These are phyloP conservation scores for Columbina picui DNA, from an alignment of 2,113 vertebrate genomes.

Conservation along the genomic window DNA sequence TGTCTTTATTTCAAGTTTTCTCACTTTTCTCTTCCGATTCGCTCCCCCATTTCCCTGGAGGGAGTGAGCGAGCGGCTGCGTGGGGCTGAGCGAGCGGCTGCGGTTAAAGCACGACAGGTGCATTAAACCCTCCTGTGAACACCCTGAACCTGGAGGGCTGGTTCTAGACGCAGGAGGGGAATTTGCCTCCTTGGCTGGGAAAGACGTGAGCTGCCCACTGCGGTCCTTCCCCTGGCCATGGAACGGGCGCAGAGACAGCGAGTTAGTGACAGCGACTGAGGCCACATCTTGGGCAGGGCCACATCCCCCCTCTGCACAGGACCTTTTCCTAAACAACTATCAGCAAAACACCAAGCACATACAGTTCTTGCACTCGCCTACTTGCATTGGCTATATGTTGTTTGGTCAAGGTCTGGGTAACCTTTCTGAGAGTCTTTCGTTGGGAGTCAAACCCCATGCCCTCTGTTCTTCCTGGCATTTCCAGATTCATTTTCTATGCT, in stretches of 20 bases:
- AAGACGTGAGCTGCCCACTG: neutral
- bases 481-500: neutral
- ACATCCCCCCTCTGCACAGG: neutral
- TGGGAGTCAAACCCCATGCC: neutral
- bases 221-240: neutral
- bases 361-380: neutral
- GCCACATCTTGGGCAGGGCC: neutral
- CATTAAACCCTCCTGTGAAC: neutral
- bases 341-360: fast-evolving
- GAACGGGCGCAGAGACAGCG: fast-evolving
- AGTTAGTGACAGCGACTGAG: fast-evolving
- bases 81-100: no score
- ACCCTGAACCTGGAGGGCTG: neutral
- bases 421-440: neutral
- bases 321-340: neutral
- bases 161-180: neutral
- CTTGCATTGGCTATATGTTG: fast-evolving
- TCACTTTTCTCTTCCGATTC: no score
- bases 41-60: no score
- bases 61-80: no score
- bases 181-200: neutral
- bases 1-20: no score
- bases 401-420: neutral
- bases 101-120: no score
- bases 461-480: neutral